Conservation (phyloP, 2,797 vertebrate genomes). For the Cheirogaleus major region DNA sequence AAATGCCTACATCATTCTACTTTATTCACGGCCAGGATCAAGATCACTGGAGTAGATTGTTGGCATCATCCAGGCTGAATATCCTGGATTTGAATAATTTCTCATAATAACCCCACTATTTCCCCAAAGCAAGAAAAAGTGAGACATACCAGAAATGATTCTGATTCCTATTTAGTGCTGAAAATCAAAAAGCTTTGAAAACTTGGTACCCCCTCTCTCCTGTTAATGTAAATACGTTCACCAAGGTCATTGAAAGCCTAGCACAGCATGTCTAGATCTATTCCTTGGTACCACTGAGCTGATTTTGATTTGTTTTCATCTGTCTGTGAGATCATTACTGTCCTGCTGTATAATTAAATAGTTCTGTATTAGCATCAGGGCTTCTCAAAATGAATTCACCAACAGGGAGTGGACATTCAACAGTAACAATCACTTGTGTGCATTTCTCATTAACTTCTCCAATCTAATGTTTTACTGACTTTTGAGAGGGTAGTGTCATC, state of each 20-base stretch:
- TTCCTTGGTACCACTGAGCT: constrained; percentile 42
- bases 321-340: constrained; percentile 65
- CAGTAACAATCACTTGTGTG: constrained; percentile 69
- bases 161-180: constrained; percentile 34
- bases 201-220: constrained; percentile 41
- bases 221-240: constrained; percentile 19
- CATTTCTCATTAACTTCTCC: constrained; percentile 61
- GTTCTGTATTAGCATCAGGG: constrained; percentile 75
- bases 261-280: constrained; percentile 16
- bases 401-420: constrained; percentile 71
- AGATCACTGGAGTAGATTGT: background rate
- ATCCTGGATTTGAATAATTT: constrained; percentile 6
- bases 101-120: background rate
- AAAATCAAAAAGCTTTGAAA: constrained; percentile 61
- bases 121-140: constrained; percentile 48
- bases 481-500: background rate
- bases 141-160: background rate
- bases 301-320: constrained; percentile 68
- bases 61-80: background rate
- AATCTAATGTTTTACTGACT: constrained; percentile 63
- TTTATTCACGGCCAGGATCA: background rate
- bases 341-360: constrained; percentile 74
- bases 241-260: constrained; percentile 29
- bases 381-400: constrained; percentile 72
- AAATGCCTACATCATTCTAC: background rate